These are phyloP conservation scores for Melanotaenia nigrans DNA, from an alignment of 2,797 vertebrate species.

Conservation along the genomic window DNA sequence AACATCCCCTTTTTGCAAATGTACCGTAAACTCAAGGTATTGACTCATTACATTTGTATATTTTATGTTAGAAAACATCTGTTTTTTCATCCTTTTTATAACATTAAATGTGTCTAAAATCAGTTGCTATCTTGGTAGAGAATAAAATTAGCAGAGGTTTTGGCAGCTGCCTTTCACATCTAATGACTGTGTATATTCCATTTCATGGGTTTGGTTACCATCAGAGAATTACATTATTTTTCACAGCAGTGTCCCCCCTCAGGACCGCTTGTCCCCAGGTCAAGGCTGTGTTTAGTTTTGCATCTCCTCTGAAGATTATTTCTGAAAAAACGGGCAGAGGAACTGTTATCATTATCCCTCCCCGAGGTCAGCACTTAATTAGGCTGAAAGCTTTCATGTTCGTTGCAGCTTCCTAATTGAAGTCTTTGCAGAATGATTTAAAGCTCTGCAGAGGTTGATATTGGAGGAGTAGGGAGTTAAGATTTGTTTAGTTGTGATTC, in stretches of 20 bases:
- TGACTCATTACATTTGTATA: not conserved
- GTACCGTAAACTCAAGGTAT: not conserved
- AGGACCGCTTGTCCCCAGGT: not conserved
- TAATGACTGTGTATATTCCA: not conserved
- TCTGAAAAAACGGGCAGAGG: constrained; percentile 38
- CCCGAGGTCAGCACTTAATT: constrained; percentile 63
- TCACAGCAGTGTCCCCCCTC: not conserved
- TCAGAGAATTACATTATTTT: not conserved
- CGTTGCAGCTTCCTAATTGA: constrained; percentile 44
- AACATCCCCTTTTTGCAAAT: not conserved
- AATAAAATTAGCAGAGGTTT: not conserved
- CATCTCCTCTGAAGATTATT: constrained; percentile 41
- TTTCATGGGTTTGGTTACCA: not conserved
- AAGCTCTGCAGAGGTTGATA: constrained; percentile 39
- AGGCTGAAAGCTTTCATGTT: constrained; percentile 65
- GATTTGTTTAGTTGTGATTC: constrained; percentile 41
- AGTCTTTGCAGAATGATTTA: constrained; percentile 51
- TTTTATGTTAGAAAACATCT: not conserved
- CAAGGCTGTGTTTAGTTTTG: constrained; percentile 6
- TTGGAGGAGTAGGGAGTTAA: constrained; percentile 40
- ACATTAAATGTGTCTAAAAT: not conserved
- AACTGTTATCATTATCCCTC: constrained; percentile 45
- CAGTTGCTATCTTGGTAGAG: not conserved
- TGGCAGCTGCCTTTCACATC: not conserved
- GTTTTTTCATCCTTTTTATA: not conserved